Base-by-base conservation (phyloP, 2,888 invertebrate species). In the Athripsodes cinereus region DNA sequence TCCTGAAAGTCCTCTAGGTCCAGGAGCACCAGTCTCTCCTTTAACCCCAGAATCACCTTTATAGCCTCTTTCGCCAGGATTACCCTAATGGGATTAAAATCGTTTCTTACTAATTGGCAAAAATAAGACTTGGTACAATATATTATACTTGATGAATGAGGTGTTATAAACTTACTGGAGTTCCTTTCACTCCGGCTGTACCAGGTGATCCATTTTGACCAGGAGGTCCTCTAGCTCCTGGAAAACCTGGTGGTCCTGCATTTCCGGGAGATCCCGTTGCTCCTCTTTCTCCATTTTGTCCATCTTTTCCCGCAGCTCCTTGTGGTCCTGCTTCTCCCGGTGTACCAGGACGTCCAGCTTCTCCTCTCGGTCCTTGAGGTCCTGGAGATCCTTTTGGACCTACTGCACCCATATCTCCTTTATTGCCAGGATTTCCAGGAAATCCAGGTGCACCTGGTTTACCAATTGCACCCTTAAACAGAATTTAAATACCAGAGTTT, bases 381-480 rank as follows among this genome's bases (percentile, higher is more conserved):
- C 92, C 92, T 74, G 86, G 87, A 67, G 87, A 87, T 48, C 92
- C 92, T 73, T 90, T 90, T 0, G 88, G 84, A 0, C 92, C 92
- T 57, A 73, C 70, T 52, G 78, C 68, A 20, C 92, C 92, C 73
- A 81, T 81, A 71, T 92, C 91, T 13, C 92, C 92, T 75, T 92
- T 92, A 34, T 83, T 74, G 2, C 93, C 93, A 21, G 88, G 86
- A 62, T 80, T 80, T 26, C 94, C 94, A 6, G 91, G 89, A 68
- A 92, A 90, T 1, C 94, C 94, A 21, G 92, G 90, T 16, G 90
- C 77, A 2, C 93, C 94, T 19, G 88, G 78, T 74, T 92, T 92
- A 1, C 94, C 94, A 53, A 86, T 75, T 22, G 85, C 80, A 35
- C 93, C 93, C 84, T 88, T 63, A 40, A 40, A 8, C 2, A 40